These are phyloP conservation scores for Phortica magna DNA, from an alignment of 2,888 invertebrate species.

Conservation along the genomic window DNA sequence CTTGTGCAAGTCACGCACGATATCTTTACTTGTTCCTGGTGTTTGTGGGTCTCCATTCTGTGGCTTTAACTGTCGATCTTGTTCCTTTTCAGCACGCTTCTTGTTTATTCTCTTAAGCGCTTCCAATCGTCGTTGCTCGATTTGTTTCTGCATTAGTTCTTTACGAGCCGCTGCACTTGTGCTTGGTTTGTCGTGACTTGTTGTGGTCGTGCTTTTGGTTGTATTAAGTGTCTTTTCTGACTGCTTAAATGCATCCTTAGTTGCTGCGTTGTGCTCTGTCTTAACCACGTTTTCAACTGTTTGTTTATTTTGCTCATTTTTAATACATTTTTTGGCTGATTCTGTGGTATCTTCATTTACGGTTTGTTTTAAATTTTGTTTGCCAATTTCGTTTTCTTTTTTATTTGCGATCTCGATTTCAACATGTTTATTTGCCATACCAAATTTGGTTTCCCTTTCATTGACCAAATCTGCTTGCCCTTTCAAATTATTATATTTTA, in stretches of 20 bases:
- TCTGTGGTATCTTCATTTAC: background rate
- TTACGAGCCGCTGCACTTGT: slow-evolving; percentile 55
- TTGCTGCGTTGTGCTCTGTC: background rate
- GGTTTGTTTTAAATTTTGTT: background rate
- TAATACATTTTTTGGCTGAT: background rate
- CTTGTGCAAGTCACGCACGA: background rate
- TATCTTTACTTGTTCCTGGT: slow-evolving; percentile 5
- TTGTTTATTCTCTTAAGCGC: slow-evolving; percentile 59
- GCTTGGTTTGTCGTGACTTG: slow-evolving; percentile 42
- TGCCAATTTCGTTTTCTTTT: background rate
- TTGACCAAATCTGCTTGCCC: too few species aligned
- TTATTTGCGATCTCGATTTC: background rate
- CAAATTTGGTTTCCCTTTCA: too few species aligned
- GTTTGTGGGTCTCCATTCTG: slow-evolving; percentile 20
- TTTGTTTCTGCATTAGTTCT: slow-evolving; percentile 53
- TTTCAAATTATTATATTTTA: background rate
- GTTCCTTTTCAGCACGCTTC: slow-evolving; percentile 48
- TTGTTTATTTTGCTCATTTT: background rate
- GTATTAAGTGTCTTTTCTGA: background rate
- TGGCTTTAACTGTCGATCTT: slow-evolving; percentile 15
- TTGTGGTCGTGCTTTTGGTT: background rate
- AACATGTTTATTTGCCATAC: too few species aligned
- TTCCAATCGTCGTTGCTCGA: slow-evolving; percentile 58
- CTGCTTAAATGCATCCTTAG: too few species aligned
- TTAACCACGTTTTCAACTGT: background rate